Base-by-base conservation (phyloP, 2,797 vertebrate genomes). In the Astyanax mexicanus region DNA sequence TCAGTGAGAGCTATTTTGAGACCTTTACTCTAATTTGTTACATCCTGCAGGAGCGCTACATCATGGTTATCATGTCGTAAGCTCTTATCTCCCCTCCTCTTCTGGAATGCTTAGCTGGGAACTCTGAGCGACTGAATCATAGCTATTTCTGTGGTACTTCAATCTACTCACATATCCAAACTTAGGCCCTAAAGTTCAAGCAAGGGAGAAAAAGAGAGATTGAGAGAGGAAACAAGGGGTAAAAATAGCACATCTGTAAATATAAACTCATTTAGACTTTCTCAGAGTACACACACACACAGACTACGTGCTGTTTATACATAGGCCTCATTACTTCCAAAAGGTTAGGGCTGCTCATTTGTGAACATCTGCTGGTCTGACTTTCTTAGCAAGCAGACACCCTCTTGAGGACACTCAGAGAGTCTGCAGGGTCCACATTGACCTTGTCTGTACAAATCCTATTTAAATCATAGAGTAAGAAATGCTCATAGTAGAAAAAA, bases 51-150 rank as follows among this genome's bases (percentile, higher is more conserved):
- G 62, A 66, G 13, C n/a, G 25, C 17, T 47, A 57, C 0, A 38
- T 66, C 6, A 72, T 67, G 11, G 32, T 65, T 23, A 23, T 47
- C 45, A 1, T 35, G 25, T 57, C 47, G 9, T 35, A 27, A 10
- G 23, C 19, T 13, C 37, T 25, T 66, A 45, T 71, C 52, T 10
- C 35, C 23, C 13, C 3, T n/a, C 9, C 23, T 65, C 29, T n/a
- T 45, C 25, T 49, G 65, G 37, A 74, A 69, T 72, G 44, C 40
- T 42, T 23, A 32, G 40, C 60, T 69, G 9, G 42, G n/a, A 27
- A 21, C 17, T 11, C 51, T 49, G 57, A 35, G 66, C 21, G 60
- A 29, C 17, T 78, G 69, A 78, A 35, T 78, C 77, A 62, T 55
- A 13, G 23, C 62, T 68, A 68, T 51, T 73, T 54, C 35, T 68